Conservation (phyloP, 2,113 vertebrate genomes). For the Hippocampus abdominalis region DNA sequence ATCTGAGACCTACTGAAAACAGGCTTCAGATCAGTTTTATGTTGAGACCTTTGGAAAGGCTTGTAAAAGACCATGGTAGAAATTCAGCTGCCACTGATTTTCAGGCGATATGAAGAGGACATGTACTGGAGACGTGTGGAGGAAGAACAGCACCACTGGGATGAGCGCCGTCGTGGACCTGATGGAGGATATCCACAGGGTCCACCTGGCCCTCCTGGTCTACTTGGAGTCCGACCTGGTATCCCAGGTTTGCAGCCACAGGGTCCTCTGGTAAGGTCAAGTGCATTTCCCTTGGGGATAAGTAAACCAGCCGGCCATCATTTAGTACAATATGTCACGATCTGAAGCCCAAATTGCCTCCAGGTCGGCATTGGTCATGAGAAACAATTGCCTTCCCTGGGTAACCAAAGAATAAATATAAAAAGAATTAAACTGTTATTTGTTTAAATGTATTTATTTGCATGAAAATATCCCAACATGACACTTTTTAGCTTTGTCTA, state of each 20-base stretch:
- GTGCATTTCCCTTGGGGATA: background rate
- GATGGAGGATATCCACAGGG: constrained; percentile 90
- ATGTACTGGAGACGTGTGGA: constrained; percentile 99
- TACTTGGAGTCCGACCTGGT: constrained; percentile 91
- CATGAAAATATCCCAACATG: no score
- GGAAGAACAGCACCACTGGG: constrained; percentile 97
- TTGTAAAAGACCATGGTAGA: background rate
- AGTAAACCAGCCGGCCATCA: background rate
- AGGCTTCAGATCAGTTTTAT: background rate
- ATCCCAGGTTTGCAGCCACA: constrained; percentile 88
- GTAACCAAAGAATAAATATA: no score
- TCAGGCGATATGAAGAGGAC: constrained; percentile 93
- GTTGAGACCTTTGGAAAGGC: background rate
- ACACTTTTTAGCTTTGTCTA: no score
- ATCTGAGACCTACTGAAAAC: background rate
- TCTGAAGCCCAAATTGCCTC: no score
- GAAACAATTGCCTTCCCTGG: no score
- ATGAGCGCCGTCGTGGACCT: constrained; percentile 87
- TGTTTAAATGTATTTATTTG: no score
- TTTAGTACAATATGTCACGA: no score
- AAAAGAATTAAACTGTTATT: no score
- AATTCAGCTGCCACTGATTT: background rate
- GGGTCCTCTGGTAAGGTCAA: constrained; percentile 82
- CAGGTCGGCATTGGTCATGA: no score
- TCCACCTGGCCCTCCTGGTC: constrained; percentile 86